phyloP scores from a whole-genome alignment of 2,888 invertebrate species.

The Metellina segmentata region DNA sequence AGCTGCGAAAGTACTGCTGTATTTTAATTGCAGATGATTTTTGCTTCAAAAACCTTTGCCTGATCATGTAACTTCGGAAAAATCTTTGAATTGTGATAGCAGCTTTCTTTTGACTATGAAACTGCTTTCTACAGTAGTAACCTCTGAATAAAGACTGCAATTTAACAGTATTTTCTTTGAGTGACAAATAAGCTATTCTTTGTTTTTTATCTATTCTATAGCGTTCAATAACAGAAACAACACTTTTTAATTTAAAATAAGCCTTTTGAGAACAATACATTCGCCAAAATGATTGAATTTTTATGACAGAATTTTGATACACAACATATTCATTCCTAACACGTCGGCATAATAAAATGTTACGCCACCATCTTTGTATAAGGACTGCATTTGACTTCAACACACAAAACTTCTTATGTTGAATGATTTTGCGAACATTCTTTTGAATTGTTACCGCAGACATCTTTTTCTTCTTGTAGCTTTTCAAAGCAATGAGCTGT shows the following conservation, averaged over 20 bases:
- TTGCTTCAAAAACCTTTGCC: slow-evolving; percentile 2
- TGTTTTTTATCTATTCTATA: slow-evolving; percentile 20
- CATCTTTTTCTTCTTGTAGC: not conserved
- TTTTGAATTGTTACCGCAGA: slow-evolving; percentile 42
- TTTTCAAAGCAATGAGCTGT: slow-evolving; percentile 8
- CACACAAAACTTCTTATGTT: not conserved
- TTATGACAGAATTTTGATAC: slow-evolving; percentile 73
- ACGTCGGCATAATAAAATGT: slow-evolving; percentile 9
- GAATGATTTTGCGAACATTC: slow-evolving; percentile 16
- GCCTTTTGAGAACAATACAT: slow-evolving; percentile 9
- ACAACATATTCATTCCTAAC: slow-evolving; percentile 22
- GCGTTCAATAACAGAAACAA: slow-evolving; percentile 6
- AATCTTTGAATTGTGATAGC: slow-evolving; percentile 26
- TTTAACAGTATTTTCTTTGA: not conserved
- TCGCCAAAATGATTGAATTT: slow-evolving; percentile 71
- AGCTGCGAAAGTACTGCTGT: slow-evolving; percentile 79
- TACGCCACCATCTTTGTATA: slow-evolving; percentile 36
- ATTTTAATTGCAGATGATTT: slow-evolving; percentile 19
- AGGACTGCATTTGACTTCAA: slow-evolving; percentile 8
- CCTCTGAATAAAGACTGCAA: slow-evolving; percentile 20
- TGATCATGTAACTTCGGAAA: not conserved
- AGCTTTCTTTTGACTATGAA: slow-evolving; percentile 55
- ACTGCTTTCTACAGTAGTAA: slow-evolving; percentile 35
- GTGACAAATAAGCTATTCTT: slow-evolving; percentile 20
- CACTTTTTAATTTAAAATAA: slow-evolving; percentile 15